These are phyloP conservation scores for Hipparchia semele DNA, from an alignment of 2,888 invertebrate species.

Conservation along the genomic window DNA sequence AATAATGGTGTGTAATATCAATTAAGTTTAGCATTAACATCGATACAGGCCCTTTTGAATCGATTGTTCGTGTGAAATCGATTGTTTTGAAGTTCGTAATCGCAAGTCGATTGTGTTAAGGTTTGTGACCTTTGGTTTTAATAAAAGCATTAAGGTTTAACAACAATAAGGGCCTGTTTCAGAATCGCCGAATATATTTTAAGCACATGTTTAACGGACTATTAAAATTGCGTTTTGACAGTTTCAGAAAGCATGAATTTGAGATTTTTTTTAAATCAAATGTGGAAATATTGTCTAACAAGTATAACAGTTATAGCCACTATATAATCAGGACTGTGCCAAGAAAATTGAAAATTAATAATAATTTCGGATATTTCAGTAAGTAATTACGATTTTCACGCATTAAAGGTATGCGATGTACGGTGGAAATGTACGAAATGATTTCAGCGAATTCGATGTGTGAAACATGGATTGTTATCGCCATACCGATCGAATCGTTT, in stretches of 20 bases:
- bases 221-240: too few relatives aligned
- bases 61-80: conserved; percentile 25
- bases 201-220: too few relatives aligned
- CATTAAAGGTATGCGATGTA: background rate
- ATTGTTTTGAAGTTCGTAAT: conserved; percentile 18
- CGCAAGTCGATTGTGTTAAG: conserved; percentile 14
- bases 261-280: too few relatives aligned
- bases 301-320: too few relatives aligned
- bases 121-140: conserved; percentile 19
- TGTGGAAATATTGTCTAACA: too few relatives aligned
- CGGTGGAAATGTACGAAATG: background rate
- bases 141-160: background rate
- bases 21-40: conserved; percentile 29
- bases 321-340: too few relatives aligned
- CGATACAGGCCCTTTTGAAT: conserved; percentile 17
- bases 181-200: too few relatives aligned
- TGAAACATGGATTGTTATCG: conserved; percentile 26
- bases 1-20: conserved; percentile 32
- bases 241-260: too few relatives aligned
- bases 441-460: conserved; percentile 21
- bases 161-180: too few relatives aligned
- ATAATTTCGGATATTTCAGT: too few relatives aligned
- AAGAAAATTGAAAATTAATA: too few relatives aligned
- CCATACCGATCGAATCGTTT: conserved; percentile 16
- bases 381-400: background rate